phyloP scores from a whole-genome alignment of 2,888 invertebrate species.

The Parnassius mnemosyne region DNA sequence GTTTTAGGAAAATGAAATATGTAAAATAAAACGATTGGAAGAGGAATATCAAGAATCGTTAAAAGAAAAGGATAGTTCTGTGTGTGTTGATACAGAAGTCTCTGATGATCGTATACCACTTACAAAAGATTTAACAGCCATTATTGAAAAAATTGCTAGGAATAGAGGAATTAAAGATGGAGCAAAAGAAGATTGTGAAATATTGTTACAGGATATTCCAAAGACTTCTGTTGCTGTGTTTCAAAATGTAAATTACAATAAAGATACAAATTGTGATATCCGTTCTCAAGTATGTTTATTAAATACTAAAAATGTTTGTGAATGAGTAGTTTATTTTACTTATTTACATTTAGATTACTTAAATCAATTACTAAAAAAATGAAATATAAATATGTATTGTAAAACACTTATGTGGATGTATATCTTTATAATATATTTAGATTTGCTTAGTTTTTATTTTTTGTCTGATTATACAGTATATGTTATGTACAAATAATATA shows the following conservation, averaged over 20 bases:
- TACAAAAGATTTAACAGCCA: constrained; percentile 77
- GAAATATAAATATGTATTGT: too few relatives aligned
- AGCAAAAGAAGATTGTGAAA: constrained; percentile 44
- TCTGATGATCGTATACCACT: constrained; percentile 61
- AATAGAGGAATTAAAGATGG: constrained; percentile 46
- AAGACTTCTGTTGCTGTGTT: constrained; percentile 83
- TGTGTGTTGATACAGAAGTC: constrained; percentile 38
- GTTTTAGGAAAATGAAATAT: constrained; percentile 64
- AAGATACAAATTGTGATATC: constrained; percentile 71
- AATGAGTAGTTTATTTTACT: too few relatives aligned
- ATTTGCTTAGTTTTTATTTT: too few relatives aligned
- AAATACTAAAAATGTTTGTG: neutral
- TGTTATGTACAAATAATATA: too few relatives aligned
- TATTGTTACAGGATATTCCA: constrained; percentile 78
- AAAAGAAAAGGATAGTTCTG: constrained; percentile 42
- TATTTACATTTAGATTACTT: too few relatives aligned
- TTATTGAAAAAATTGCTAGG: constrained; percentile 75
- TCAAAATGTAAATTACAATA: constrained; percentile 76
- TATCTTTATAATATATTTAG: too few relatives aligned
- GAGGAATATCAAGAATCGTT: constrained; percentile 65
- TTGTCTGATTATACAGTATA: too few relatives aligned
- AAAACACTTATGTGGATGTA: too few relatives aligned
- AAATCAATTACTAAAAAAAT: too few relatives aligned
- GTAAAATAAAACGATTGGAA: constrained; percentile 74
- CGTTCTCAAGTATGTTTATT: constrained; percentile 76